Conservation (phyloP, 2,113 vertebrate species). For the Narcine bancroftii region DNA sequence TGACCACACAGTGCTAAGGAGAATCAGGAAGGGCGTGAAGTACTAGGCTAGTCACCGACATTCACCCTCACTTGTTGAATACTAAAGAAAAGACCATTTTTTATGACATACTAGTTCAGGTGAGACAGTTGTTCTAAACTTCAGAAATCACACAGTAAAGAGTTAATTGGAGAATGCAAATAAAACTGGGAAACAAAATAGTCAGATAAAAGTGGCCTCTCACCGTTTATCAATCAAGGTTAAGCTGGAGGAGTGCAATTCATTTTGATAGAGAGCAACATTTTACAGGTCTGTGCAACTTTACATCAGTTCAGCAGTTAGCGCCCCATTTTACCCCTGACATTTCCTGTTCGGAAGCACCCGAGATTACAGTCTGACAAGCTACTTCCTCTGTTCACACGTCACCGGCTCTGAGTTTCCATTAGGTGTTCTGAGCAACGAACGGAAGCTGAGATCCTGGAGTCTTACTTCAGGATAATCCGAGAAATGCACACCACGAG, state of each 20-base stretch:
- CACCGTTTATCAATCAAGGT: background rate
- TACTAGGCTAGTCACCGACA: too few relatives aligned
- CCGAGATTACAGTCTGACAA: conserved; percentile 13
- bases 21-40: too few relatives aligned
- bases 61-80: too few relatives aligned
- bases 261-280: background rate
- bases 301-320: background rate
- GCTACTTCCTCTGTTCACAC: conserved; percentile 19
- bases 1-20: too few relatives aligned
- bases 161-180: background rate
- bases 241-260: background rate
- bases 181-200: background rate
- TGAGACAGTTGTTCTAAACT: background rate
- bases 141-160: background rate
- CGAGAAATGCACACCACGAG: background rate
- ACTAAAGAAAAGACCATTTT: too few relatives aligned
- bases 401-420: conserved; percentile 20
- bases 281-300: background rate
- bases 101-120: background rate
- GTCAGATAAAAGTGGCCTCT: background rate
- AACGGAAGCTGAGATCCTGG: background rate
- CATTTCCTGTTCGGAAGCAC: conserved; percentile 14
- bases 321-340: conserved; percentile 13
- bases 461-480: too few relatives aligned
- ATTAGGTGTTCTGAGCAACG: background rate